A percentile compares a stretch with the other conserved stretches of the same genome.
phyloP scores from a whole-genome alignment of 1,140 invertebrate genomes.

The Drosophila cardini region DNA sequence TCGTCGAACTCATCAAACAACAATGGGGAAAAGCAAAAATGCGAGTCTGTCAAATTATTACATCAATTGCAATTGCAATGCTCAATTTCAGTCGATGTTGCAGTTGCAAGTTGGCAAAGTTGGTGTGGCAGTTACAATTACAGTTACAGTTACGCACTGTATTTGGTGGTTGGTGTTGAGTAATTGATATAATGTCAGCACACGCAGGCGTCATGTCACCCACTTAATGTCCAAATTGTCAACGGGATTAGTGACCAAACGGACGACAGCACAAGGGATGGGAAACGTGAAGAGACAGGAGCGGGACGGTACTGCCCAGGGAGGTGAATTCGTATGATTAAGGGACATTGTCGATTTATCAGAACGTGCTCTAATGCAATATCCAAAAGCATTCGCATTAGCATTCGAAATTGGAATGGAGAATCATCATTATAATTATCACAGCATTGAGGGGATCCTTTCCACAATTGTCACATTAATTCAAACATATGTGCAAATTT shows the following conservation, averaged over 20 bases:
- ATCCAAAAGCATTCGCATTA: constrained; percentile 46
- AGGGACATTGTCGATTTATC: constrained; percentile 9
- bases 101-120: not conserved
- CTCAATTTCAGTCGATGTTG: constrained; percentile 59
- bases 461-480: constrained; percentile 68
- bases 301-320: not conserved
- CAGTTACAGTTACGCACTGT: constrained; percentile 3
- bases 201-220: constrained; percentile 46
- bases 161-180: constrained; percentile 60
- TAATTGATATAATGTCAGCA: constrained; percentile 79
- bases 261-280: not conserved
- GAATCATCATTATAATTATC: constrained; percentile 73
- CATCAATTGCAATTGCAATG: constrained; percentile 82
- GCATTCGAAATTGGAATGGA: not conserved
- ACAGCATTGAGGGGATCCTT: not conserved
- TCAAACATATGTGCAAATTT: constrained; percentile 76
- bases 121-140: constrained; percentile 7
- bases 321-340: not conserved
- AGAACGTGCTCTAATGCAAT: constrained; percentile 60
- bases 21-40: constrained; percentile 60
- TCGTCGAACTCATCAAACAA: constrained; percentile 35
- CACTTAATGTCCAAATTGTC: constrained; percentile 78
- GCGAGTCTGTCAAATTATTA: constrained; percentile 75
- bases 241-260: constrained; percentile 58
- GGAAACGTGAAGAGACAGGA: too few species aligned